Evolutionary conservation across 2,113 vertebrate genomes (phyloP).

Genomic region (Stegastes partitus): DNA sequence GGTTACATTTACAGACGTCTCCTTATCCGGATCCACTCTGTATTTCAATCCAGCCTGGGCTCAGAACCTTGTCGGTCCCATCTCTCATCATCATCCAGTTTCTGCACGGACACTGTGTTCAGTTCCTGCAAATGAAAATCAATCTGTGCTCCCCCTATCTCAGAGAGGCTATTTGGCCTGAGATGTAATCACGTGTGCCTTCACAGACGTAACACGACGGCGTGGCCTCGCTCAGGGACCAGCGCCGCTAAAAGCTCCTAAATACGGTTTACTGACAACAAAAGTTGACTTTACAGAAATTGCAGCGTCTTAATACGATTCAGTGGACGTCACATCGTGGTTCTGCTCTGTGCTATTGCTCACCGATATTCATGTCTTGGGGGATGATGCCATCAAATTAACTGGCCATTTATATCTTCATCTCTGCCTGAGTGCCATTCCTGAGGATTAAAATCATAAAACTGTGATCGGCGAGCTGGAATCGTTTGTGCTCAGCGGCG

Average conservation of each 20-base stretch:
- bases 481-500: neutral
- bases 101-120: slow-evolving; percentile 6
- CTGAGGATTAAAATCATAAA: slow-evolving; percentile 7
- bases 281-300: neutral
- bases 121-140: slow-evolving; percentile 23
- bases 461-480: neutral
- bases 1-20: neutral
- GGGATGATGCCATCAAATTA: neutral
- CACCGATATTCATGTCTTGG: neutral
- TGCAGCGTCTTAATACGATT: slow-evolving; percentile 13
- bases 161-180: slow-evolving; percentile 4
- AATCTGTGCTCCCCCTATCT: slow-evolving; percentile 22
- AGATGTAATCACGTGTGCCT: slow-evolving; percentile 42
- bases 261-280: slow-evolving; percentile 14
- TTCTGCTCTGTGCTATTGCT: slow-evolving; percentile 8
- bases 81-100: slow-evolving; percentile 6
- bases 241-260: slow-evolving; percentile 12
- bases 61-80: neutral
- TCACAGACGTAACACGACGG: slow-evolving; percentile 18
- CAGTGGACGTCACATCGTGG: neutral
- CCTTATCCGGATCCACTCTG: neutral
- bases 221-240: neutral
- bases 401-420: slow-evolving; percentile 3
- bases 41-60: neutral
- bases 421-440: slow-evolving; percentile 2